Percentiles rank a stretch among this genome's conserved stretches.
Evolutionary conservation across 2,888 invertebrate species (phyloP).

Genomic region (Athalia rosae): DNA sequence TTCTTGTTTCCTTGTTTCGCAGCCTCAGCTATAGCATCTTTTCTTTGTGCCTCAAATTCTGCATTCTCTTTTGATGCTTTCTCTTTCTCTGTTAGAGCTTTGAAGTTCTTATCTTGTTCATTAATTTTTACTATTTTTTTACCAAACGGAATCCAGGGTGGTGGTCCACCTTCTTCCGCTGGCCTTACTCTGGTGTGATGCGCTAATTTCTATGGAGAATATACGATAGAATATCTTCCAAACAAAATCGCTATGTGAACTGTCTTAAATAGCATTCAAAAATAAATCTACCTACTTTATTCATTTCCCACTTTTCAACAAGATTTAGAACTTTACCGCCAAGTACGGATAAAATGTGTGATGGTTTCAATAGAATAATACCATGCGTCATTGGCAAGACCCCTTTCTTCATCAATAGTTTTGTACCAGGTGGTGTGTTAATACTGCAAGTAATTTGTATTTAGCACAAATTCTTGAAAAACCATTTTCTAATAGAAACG

Average conservation of each 20-base stretch:
- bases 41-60: conserved; percentile 92
- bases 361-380: conserved; percentile 82
- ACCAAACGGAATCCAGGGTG: conserved; percentile 95
- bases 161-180: conserved; percentile 86
- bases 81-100: conserved; percentile 81
- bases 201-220: conserved; percentile 67
- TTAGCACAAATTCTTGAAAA: background rate
- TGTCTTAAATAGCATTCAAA: conserved; percentile 50
- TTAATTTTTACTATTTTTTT: conserved; percentile 80
- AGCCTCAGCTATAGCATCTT: conserved; percentile 93
- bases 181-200: conserved; percentile 74
- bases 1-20: conserved; percentile 79
- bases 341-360: conserved; percentile 80
- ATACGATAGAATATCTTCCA: background rate
- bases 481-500: conserved; percentile 9
- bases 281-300: conserved; percentile 65
- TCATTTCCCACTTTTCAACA: conserved; percentile 92
- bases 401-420: conserved; percentile 78
- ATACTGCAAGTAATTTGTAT: conserved; percentile 73
- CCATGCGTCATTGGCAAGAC: conserved; percentile 82
- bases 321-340: conserved; percentile 90
- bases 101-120: conserved; percentile 81
- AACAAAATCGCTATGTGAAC: conserved; percentile 32
- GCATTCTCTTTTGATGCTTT: conserved; percentile 81
- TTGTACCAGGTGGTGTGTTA: conserved; percentile 93